Evolutionary conservation across 1,140 invertebrate genomes (phyloP).

Genomic region (Calephelis virginiensis): DNA sequence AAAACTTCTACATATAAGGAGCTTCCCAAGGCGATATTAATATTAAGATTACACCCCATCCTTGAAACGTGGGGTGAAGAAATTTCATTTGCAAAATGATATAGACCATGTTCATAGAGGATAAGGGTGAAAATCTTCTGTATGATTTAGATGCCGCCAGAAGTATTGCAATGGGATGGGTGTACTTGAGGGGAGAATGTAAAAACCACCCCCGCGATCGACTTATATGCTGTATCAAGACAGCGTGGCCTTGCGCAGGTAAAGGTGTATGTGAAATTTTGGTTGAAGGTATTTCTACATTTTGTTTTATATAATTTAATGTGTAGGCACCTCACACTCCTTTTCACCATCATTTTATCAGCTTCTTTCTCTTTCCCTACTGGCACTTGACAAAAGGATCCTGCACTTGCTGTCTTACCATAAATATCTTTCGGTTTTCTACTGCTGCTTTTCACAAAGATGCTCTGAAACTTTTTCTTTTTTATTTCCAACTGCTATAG

Average conservation of each 20-base stretch:
- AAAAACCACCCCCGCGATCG: slow-evolving; percentile 78
- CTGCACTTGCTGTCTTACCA: too few species aligned
- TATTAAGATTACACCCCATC: slow-evolving; percentile 72
- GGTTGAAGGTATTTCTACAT: background rate
- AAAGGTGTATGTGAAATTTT: slow-evolving; percentile 34
- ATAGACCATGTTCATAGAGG: slow-evolving; percentile 7
- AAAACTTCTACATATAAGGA: slow-evolving; percentile 65
- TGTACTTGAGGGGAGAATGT: slow-evolving; percentile 71
- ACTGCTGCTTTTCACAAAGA: too few species aligned
- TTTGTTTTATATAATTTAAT: background rate
- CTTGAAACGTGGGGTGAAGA: slow-evolving; percentile 41
- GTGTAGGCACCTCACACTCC: too few species aligned
- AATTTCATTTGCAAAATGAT: slow-evolving; percentile 20
- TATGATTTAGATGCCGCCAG: slow-evolving; percentile 24
- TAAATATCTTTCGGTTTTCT: too few species aligned
- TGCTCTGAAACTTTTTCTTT: too few species aligned
- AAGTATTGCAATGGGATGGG: slow-evolving; percentile 48
- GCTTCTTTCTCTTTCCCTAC: too few species aligned
- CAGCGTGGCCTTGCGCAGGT: slow-evolving; percentile 33
- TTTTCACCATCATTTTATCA: too few species aligned
- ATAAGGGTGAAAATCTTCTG: slow-evolving; percentile 35
- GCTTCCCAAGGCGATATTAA: slow-evolving; percentile 72
- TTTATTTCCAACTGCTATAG: too few species aligned
- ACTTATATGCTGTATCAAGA: slow-evolving; percentile 78
- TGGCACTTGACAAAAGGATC: too few species aligned